Conservation (phyloP, 2,113 vertebrate species). For the Amphiprion percula region DNA sequence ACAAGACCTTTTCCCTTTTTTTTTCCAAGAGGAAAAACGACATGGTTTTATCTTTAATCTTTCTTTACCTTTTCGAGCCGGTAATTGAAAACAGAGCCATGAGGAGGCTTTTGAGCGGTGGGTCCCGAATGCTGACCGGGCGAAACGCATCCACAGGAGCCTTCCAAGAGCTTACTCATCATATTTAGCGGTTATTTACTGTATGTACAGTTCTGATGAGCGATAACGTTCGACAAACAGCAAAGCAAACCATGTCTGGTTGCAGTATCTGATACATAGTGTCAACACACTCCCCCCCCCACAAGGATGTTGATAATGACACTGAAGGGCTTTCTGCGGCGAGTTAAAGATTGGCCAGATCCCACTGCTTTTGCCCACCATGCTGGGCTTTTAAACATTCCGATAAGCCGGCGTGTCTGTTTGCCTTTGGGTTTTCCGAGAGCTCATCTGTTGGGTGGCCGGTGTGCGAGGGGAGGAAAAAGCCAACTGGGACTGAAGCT, state of each 20-base stretch:
- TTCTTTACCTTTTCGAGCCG: slow-evolving; percentile 62
- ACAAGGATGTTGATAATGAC: slow-evolving; percentile 44
- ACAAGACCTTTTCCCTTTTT: slow-evolving; percentile 61
- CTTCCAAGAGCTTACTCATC: slow-evolving; percentile 37
- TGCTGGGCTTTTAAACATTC: slow-evolving; percentile 62
- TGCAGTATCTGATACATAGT: slow-evolving; percentile 20
- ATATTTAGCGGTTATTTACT: slow-evolving; percentile 5
- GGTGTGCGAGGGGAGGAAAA: slow-evolving; percentile 14
- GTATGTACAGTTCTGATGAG: slow-evolving; percentile 20
- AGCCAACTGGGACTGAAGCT: slow-evolving; percentile 29
- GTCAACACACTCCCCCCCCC: slow-evolving; percentile 38
- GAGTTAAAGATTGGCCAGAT: slow-evolving; percentile 50
- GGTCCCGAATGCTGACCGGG: slow-evolving; percentile 45
- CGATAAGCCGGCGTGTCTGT: slow-evolving; percentile 70
- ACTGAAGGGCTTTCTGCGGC: slow-evolving; percentile 35
- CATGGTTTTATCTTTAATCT: slow-evolving; percentile 77
- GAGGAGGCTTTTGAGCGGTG: slow-evolving; percentile 22
- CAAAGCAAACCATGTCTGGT: slow-evolving; percentile 4
- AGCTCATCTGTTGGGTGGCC: slow-evolving; percentile 61
- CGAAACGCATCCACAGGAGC: slow-evolving; percentile 1
- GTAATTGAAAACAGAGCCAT: slow-evolving; percentile 78
- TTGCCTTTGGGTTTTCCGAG: slow-evolving; percentile 67
- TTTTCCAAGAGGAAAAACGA: slow-evolving; percentile 46
- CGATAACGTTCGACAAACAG: slow-evolving; percentile 38
- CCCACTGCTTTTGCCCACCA: slow-evolving; percentile 34